A percentile compares a stretch with the other conserved stretches of the same genome.
These are phyloP conservation scores for Candoia aspera DNA, from an alignment of 2,113 vertebrate genomes.

Conservation along the genomic window DNA sequence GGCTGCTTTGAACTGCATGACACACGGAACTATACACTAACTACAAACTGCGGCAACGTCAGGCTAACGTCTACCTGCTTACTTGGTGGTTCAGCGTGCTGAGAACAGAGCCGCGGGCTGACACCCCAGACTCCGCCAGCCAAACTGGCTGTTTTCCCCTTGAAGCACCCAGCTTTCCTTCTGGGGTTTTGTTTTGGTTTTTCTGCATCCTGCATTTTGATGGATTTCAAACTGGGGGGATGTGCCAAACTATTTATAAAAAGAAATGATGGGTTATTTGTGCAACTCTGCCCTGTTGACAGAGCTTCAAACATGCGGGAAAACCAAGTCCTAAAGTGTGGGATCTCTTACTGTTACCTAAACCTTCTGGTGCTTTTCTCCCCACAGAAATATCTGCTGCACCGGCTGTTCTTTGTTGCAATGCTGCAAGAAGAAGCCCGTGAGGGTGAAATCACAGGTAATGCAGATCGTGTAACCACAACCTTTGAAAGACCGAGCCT, in stretches of 20 bases:
- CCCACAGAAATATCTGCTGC: constrained; percentile 53
- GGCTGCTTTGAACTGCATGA: not conserved
- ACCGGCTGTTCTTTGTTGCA: constrained; percentile 66
- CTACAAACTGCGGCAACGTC: not conserved
- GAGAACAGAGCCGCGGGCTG: not conserved
- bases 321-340: not conserved
- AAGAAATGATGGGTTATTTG: not conserved
- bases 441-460: constrained; percentile 48
- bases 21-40: not conserved
- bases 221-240: not conserved
- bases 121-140: not conserved
- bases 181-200: not conserved
- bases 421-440: not conserved
- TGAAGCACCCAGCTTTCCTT: not conserved
- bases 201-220: not conserved
- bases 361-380: not conserved
- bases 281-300: not conserved
- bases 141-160: not conserved
- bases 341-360: not conserved
- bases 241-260: not conserved
- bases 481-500: not conserved
- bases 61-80: not conserved
- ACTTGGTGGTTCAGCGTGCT: not conserved
- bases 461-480: not conserved
- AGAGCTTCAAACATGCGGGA: not conserved